Conservation (phyloP, 2,888 invertebrate genomes). For the Aplocera efformata region DNA sequence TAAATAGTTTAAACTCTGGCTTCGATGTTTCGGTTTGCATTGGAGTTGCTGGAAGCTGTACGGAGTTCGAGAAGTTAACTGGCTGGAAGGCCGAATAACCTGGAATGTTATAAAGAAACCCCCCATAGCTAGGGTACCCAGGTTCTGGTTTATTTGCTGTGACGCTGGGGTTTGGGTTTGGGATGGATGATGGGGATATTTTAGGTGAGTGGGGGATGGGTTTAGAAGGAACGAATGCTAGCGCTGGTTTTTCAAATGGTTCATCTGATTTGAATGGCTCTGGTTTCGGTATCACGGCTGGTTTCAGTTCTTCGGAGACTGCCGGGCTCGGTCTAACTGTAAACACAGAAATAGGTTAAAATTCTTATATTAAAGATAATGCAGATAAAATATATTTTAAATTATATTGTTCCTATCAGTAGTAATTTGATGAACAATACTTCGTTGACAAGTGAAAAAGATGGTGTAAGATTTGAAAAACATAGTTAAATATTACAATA, state of each 20-base stretch:
- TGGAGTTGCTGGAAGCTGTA: slow-evolving; percentile 42
- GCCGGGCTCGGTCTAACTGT: slow-evolving; percentile 28
- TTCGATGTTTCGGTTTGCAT: slow-evolving; percentile 33
- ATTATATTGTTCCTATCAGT: no score
- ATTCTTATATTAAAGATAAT: not conserved
- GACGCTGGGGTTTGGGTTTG: slow-evolving; percentile 69
- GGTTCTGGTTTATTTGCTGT: slow-evolving; percentile 57
- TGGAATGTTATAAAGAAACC: slow-evolving; percentile 67
- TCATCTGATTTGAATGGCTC: slow-evolving; percentile 45
- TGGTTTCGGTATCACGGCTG: slow-evolving; percentile 45
- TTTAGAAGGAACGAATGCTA: slow-evolving; percentile 48
- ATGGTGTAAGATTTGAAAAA: no score
- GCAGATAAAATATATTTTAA: no score
- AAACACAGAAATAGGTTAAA: slow-evolving; percentile 22
- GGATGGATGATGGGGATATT: slow-evolving; percentile 74
- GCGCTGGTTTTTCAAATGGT: slow-evolving; percentile 47
- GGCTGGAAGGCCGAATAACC: slow-evolving; percentile 75
- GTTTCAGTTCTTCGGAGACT: slow-evolving; percentile 41
- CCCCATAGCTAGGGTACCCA: slow-evolving; percentile 59
- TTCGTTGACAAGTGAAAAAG: no score
- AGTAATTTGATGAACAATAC: not conserved
- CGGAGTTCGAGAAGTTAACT: slow-evolving; percentile 49
- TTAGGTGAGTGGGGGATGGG: slow-evolving; percentile 62
- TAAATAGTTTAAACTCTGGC: slow-evolving; percentile 41
- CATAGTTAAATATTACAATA: no score